Base-by-base conservation (phyloP, 2,797 vertebrate genomes). In the Fringilla coelebs region DNA sequence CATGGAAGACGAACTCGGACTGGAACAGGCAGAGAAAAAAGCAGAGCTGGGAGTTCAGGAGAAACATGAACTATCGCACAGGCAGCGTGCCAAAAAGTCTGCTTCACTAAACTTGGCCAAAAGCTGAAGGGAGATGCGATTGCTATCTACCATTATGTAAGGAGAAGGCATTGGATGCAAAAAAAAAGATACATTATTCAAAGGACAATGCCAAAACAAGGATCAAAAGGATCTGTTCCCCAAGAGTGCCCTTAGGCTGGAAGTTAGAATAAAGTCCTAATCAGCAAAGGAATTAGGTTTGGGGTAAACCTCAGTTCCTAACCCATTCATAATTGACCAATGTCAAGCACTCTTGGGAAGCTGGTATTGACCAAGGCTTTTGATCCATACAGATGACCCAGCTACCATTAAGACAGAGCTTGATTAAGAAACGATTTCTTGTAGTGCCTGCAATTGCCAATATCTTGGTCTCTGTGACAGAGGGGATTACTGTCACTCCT, bases 71-170 rank as follows among this genome's bases (percentile, higher is more conserved):
- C 57, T 84, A n/a, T 52, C 76, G 67, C 61, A 34, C 12, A 60
- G 77, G n/a, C 7, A 11, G 20, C 11, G 26, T 85, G 88, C 85
- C 87, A 93, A 90, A 93, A 90, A 3, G 61, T 55, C 82, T 94
- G 55, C 38, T 51, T 90, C 2, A 4, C 57, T 85, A 49, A 84
- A 54, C 81, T 36, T 94, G 82, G 78, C 14, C 1, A 5, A 82
- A 68, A 88, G 62, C 88, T 88, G 74, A 87, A 90, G 68, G 85
- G 77, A 88, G 74, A 70, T 49, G 52, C 38, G 94, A 94, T 92
- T 84, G 80, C 61, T 92, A 31, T 91, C 85, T 94, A 51, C 75
- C 43, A 38, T 77, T 88, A 74, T 1, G 7, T 65, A 66, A 93
- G 77, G 13, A 76, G 31, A 45, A 70, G 51, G 67, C 88, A 55